A percentile compares a stretch with the other conserved stretches of the same genome.
Conservation (phyloP, 2,888 invertebrate species). For the Zygaena filipendulae region DNA sequence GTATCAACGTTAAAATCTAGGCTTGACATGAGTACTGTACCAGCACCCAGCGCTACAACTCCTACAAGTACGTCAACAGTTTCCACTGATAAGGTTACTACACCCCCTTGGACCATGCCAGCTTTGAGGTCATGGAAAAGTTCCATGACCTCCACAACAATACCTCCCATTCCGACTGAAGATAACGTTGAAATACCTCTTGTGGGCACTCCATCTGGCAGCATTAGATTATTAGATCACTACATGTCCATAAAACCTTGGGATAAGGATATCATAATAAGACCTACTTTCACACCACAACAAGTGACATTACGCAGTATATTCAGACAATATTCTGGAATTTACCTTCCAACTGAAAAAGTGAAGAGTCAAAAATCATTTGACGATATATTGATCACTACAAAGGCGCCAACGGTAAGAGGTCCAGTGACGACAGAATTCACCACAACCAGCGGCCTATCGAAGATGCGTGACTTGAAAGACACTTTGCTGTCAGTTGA, state of each 20-base stretch:
- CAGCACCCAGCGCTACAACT: slow-evolving; percentile 24
- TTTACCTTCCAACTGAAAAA: slow-evolving; percentile 34
- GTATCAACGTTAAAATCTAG: slow-evolving; percentile 30
- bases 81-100: slow-evolving; percentile 32
- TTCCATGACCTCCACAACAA: slow-evolving; percentile 34
- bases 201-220: slow-evolving; percentile 37
- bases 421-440: slow-evolving; percentile 30
- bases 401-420: slow-evolving; percentile 34
- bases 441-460: slow-evolving; percentile 29
- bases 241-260: slow-evolving; percentile 47
- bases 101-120: slow-evolving; percentile 65
- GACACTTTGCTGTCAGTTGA: slow-evolving; percentile 53
- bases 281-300: slow-evolving; percentile 45
- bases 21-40: slow-evolving; percentile 29
- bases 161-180: slow-evolving; percentile 39
- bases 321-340: slow-evolving; percentile 39
- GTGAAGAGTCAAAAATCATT: slow-evolving; percentile 35
- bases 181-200: slow-evolving; percentile 33
- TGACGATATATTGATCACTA: slow-evolving; percentile 47
- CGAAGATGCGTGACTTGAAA: slow-evolving; percentile 47
- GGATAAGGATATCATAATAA: slow-evolving; percentile 50
- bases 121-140: slow-evolving; percentile 56
- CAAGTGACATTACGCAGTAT: slow-evolving; percentile 38
- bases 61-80: slow-evolving; percentile 25
- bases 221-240: slow-evolving; percentile 34